Conservation (phyloP, 1,140 invertebrate species). For the Ceratina japonica region DNA sequence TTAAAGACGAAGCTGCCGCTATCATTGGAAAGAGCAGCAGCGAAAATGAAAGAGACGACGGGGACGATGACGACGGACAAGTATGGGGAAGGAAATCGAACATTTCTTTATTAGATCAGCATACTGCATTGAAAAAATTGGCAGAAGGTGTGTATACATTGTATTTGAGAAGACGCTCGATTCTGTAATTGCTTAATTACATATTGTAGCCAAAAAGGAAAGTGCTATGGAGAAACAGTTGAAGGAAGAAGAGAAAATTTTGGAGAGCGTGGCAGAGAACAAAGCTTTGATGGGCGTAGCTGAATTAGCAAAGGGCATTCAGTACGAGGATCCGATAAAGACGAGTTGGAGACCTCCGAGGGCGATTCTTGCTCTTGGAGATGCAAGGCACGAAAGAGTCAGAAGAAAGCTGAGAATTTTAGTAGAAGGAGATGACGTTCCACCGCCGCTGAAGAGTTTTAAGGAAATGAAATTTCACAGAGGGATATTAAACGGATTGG, state of each 20-base stretch:
- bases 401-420: slow-evolving; percentile 91
- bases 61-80: slow-evolving; percentile 87
- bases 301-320: slow-evolving; percentile 97
- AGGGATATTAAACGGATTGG: slow-evolving; percentile 87
- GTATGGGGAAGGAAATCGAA: slow-evolving; percentile 94
- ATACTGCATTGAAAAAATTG: slow-evolving; percentile 96
- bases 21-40: slow-evolving; percentile 84
- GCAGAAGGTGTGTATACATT: slow-evolving; percentile 86
- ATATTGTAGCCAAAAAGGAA: slow-evolving; percentile 89
- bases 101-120: slow-evolving; percentile 96
- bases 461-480: slow-evolving; percentile 98
- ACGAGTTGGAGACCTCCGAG: slow-evolving; percentile 96
- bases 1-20: slow-evolving; percentile 79
- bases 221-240: slow-evolving; percentile 96
- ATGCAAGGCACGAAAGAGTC: slow-evolving; percentile 88
- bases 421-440: slow-evolving; percentile 96
- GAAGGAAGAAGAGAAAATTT: slow-evolving; percentile 98
- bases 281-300: slow-evolving; percentile 97
- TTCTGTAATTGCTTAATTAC: slow-evolving; percentile 1
- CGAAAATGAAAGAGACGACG: slow-evolving; percentile 88
- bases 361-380: slow-evolving; percentile 86
- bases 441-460: slow-evolving; percentile 94
- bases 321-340: slow-evolving; percentile 98
- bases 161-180: not conserved
- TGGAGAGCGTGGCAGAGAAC: slow-evolving; percentile 98